phyloP scores from a whole-genome alignment of 1,140 invertebrate genomes.

The Sogatella furcifera region DNA sequence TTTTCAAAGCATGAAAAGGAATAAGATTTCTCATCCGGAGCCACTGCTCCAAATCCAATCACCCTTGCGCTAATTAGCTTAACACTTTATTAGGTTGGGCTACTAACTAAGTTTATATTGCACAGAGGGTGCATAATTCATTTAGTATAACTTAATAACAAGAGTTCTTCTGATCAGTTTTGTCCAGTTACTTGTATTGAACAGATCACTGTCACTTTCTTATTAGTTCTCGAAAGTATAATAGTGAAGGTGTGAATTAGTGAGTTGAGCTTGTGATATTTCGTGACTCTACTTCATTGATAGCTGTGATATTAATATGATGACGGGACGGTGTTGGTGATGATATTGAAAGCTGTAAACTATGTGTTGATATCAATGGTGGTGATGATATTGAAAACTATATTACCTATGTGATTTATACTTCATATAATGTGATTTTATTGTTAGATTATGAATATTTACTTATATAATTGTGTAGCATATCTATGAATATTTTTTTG shows the following conservation, averaged over 20 bases:
- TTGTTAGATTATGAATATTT: too few relatives aligned
- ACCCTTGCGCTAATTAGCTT: conserved; percentile 6
- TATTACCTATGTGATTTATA: too few relatives aligned
- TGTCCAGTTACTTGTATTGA: conserved; percentile 6
- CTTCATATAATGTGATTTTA: too few relatives aligned
- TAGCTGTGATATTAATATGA: too few relatives aligned
- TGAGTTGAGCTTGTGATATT: background rate
- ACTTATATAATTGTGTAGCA: too few relatives aligned
- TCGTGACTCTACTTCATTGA: too few relatives aligned
- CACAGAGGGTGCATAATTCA: conserved; percentile 9
- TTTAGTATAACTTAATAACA: conserved; percentile 12
- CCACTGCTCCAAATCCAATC: background rate
- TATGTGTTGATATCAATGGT: too few relatives aligned
- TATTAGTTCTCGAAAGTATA: background rate
- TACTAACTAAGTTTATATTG: conserved; percentile 14
- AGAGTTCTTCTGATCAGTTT: conserved; percentile 6
- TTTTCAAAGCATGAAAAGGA: background rate
- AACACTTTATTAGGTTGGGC: conserved; percentile 10
- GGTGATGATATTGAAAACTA: too few relatives aligned
- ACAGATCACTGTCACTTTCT: background rate
- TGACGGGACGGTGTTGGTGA: too few relatives aligned
- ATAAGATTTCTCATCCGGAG: background rate
- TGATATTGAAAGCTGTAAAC: too few relatives aligned
- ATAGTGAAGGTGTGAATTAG: background rate
- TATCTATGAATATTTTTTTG: too few relatives aligned